These are phyloP conservation scores for Gallinago stenura DNA, from an alignment of 2,797 vertebrate species.

Conservation along the genomic window DNA sequence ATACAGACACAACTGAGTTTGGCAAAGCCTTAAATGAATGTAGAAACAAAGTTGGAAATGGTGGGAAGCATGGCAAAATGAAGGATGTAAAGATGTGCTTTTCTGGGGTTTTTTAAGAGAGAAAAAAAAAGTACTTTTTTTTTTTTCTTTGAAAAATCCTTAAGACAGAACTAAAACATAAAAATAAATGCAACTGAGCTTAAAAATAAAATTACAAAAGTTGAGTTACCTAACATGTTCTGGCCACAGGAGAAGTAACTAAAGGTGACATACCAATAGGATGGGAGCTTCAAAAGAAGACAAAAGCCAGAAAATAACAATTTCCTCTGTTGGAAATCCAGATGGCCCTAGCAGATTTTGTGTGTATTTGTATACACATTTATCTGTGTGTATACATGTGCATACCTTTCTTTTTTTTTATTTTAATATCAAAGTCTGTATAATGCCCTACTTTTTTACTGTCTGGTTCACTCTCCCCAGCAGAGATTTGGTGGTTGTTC, in stretches of 20 bases:
- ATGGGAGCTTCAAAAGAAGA: neutral
- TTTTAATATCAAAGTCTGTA: neutral
- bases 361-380: slow-evolving; percentile 14
- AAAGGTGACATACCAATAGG: neutral
- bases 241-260: neutral
- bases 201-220: neutral
- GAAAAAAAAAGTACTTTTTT: neutral
- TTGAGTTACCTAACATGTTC: slow-evolving; percentile 18
- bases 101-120: accelerated
- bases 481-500: neutral
- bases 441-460: neutral
- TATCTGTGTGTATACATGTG: neutral
- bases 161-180: neutral
- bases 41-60: neutral
- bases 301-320: slow-evolving; percentile 20
- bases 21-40: neutral
- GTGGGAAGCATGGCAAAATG: neutral
- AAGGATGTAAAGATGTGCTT: neutral
- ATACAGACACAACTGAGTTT: neutral
- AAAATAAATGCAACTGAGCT: neutral
- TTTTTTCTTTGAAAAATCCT: neutral
- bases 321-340: slow-evolving; percentile 30
- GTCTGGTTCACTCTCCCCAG: neutral
- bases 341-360: slow-evolving; percentile 45
- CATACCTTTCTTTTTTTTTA: neutral